Evolutionary conservation across 2,888 invertebrate genomes (phyloP).

Genomic region (Lysandra bellargus): DNA sequence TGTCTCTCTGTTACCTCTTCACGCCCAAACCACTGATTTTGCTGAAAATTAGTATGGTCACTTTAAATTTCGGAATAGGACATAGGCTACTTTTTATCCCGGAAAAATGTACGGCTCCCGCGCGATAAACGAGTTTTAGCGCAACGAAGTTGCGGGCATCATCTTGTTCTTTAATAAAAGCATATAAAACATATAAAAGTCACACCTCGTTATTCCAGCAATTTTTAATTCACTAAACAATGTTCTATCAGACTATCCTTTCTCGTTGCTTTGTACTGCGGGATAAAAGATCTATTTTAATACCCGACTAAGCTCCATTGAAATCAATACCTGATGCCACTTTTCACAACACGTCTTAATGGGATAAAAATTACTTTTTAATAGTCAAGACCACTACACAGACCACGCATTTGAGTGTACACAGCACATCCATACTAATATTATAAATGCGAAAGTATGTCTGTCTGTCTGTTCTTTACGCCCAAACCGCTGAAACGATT

Average conservation of each 20-base stretch:
- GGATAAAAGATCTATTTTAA: conserved; percentile 2
- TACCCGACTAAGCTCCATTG: not conserved
- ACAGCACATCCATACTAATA: not conserved
- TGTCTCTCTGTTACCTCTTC: no score
- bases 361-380: conserved; percentile 15
- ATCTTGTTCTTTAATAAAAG: no score
- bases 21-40: no score
- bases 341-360: not conserved
- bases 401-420: not conserved
- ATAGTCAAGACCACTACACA: not conserved
- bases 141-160: no score
- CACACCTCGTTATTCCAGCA: not conserved
- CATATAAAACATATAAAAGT: not conserved
- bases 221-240: not conserved
- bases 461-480: no score
- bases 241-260: not conserved
- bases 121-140: no score
- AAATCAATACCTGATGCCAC: not conserved
- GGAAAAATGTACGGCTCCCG: no score
- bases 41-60: no score
- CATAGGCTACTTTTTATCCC: no score
- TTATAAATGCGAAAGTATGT: no score
- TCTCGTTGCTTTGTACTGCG: not conserved
- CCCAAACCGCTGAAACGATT: no score
- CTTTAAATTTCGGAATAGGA: no score